These are phyloP conservation scores for Euphydryas editha DNA, from an alignment of 2,888 invertebrate species.

Conservation along the genomic window DNA sequence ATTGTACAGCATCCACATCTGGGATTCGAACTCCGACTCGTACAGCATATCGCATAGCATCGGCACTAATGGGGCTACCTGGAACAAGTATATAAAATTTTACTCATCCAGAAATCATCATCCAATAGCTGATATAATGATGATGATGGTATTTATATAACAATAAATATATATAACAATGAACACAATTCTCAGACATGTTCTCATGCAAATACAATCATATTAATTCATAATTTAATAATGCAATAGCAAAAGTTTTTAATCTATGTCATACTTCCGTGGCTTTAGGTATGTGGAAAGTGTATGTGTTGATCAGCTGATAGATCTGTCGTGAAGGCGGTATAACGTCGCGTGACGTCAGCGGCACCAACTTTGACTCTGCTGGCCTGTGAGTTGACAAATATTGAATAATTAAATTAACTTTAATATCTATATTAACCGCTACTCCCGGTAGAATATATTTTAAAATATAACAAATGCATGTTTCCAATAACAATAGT, in stretches of 20 bases:
- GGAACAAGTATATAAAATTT: constrained; percentile 28
- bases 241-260: too few relatives aligned
- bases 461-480: too few relatives aligned
- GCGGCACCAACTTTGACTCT: constrained; percentile 91
- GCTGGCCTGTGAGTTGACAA: constrained; percentile 85
- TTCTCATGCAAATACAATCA: too few relatives aligned
- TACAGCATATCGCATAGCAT: constrained; percentile 94
- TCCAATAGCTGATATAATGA: too few relatives aligned
- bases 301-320: constrained; percentile 94
- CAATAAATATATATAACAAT: too few relatives aligned
- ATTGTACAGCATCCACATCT: constrained; percentile 98
- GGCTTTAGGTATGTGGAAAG: constrained; percentile 91
- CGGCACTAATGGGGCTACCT: constrained; percentile 88
- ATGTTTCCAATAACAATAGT: too few relatives aligned
- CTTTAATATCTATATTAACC: neutral
- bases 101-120: neutral
- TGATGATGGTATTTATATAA: too few relatives aligned
- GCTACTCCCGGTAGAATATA: neutral
- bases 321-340: constrained; percentile 95
- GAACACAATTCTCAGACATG: too few relatives aligned
- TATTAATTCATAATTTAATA: too few relatives aligned
- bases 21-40: constrained; percentile 97
- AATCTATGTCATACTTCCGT: constrained; percentile 86
- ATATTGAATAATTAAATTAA: neutral
- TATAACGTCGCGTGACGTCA: constrained; percentile 92